These are phyloP conservation scores for Setipinna tenuifilis DNA, from an alignment of 2,797 vertebrate species.

Conservation along the genomic window DNA sequence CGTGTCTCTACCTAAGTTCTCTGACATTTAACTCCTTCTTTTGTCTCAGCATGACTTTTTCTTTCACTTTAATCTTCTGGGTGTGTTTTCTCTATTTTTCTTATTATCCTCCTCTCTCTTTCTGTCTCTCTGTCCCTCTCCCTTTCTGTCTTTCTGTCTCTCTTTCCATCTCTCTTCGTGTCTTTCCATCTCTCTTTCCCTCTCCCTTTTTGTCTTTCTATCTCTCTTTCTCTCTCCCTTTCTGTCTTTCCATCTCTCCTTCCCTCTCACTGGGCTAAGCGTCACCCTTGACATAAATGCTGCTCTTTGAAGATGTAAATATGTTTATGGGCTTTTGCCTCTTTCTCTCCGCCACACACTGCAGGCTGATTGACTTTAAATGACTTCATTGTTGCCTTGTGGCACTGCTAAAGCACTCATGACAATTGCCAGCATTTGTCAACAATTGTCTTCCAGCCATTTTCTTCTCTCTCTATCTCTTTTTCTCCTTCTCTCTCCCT, in stretches of 20 bases:
- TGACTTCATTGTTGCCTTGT: conserved; percentile 64
- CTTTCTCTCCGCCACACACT: conserved; percentile 36
- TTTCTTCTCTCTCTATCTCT: conserved; percentile 19
- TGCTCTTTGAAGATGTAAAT: conserved; percentile 70
- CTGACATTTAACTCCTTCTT: background rate
- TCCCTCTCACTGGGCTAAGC: conserved; percentile 26
- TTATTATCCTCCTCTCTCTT: conserved; percentile 19
- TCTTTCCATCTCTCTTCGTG: background rate
- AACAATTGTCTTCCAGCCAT: conserved; percentile 60
- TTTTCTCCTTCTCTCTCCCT: conserved; percentile 37
- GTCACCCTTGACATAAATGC: conserved; percentile 57
- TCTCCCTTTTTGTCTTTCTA: background rate
- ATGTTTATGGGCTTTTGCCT: conserved; percentile 64
- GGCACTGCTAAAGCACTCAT: conserved; percentile 72
- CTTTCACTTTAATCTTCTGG: background rate
- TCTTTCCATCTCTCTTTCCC: background rate
- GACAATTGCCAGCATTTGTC: conserved; percentile 71
- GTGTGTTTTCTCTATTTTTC: conserved; percentile 24
- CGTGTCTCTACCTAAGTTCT: no score
- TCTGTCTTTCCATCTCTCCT: conserved; percentile 35
- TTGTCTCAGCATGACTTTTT: background rate
- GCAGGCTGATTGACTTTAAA: conserved; percentile 65
- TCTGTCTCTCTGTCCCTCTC: conserved; percentile 33
- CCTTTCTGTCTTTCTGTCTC: conserved; percentile 41
- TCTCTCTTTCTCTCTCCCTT: conserved; percentile 16